Evolutionary conservation across 2,797 vertebrate species (phyloP).

Genomic region (Chanos chanos): DNA sequence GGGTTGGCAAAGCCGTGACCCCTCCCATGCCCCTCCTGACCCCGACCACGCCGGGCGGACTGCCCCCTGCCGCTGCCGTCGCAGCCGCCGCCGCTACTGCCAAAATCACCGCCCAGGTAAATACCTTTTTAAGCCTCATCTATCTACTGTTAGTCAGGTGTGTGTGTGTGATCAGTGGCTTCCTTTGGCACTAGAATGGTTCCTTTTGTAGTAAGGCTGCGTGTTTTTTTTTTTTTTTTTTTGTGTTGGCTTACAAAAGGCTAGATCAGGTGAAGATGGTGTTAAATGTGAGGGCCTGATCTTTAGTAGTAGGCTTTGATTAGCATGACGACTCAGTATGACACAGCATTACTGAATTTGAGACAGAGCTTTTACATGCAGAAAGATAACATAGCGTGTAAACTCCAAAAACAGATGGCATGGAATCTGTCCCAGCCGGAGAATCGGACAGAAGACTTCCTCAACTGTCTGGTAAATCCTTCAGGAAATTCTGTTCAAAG

Average conservation of each 20-base stretch:
- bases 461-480: slow-evolving; percentile 56
- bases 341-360: slow-evolving; percentile 48
- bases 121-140: slow-evolving; percentile 20
- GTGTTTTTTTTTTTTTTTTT: slow-evolving; percentile 20
- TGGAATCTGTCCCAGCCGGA: slow-evolving; percentile 57
- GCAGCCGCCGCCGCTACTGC: slow-evolving; percentile 81
- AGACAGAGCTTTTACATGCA: slow-evolving; percentile 53
- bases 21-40: slow-evolving; percentile 82
- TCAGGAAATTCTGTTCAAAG: slow-evolving; percentile 55
- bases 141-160: slow-evolving; percentile 48
- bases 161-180: slow-evolving; percentile 33
- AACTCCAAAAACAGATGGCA: slow-evolving; percentile 58
- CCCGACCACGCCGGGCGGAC: slow-evolving; percentile 75
- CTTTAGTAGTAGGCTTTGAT: slow-evolving; percentile 44
- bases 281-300: slow-evolving; percentile 48
- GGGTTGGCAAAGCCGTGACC: slow-evolving; percentile 84
- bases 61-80: slow-evolving; percentile 80
- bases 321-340: slow-evolving; percentile 51
- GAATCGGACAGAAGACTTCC: slow-evolving; percentile 57
- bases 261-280: slow-evolving; percentile 39
- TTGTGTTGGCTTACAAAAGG: slow-evolving; percentile 35
- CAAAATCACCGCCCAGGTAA: slow-evolving; percentile 86
- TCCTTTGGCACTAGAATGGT: slow-evolving; percentile 40
- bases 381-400: slow-evolving; percentile 57
- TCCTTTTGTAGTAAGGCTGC: slow-evolving; percentile 44